Base-by-base conservation (phyloP, 2,888 invertebrate species). In the Pterobdella sp. region DNA sequence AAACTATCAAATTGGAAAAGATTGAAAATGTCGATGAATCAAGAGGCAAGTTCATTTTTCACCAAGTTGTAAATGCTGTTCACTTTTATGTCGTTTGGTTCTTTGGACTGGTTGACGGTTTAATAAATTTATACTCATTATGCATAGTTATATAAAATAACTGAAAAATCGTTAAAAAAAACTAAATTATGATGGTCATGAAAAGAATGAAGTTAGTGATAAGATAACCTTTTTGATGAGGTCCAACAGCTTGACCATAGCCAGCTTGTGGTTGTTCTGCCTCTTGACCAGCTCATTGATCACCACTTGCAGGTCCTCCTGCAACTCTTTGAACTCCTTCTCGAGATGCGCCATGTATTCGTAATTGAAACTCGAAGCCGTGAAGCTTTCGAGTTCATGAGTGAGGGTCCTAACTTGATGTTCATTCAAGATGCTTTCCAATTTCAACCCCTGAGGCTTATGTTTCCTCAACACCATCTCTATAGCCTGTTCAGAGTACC, bases 391-490 rank as follows among this genome's bases (percentile, higher is more conserved):
- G 1, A 71, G 71, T 63, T 71, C 71, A 35, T 35, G 56, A 1
- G 71, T 63, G n/a, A 71, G 31, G n/a, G 71, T 71, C 35, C 34
- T 1, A 1, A 71, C 35, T 63, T 71, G 71, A 29, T 71, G 71
- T 1, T 60, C 32, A 26, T 63, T 63, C 22, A 71, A 37, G 31
- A 42, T 34, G 1, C 63, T 1, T 22, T 71, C 71, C 7, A 71
- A 29, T 35, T 56, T 71, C 1, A 71, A 36, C 3, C 63, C 63
- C 63, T 71, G 71, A 7, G 26, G 32, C 26, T 7, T 71, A 37
- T 71, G 71, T 22, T 34, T 1, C 1, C 10, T 31, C 31, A 71
- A 14, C 1, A 71, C 71, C 2, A 29, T 3, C 34, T 71, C 63
- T 14, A 71, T 29, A 10, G 63, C 63, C 52, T 71, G 35, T 4